These are phyloP conservation scores for Marisa cornuarietis DNA, from an alignment of 1,140 invertebrate genomes.

Conservation along the genomic window DNA sequence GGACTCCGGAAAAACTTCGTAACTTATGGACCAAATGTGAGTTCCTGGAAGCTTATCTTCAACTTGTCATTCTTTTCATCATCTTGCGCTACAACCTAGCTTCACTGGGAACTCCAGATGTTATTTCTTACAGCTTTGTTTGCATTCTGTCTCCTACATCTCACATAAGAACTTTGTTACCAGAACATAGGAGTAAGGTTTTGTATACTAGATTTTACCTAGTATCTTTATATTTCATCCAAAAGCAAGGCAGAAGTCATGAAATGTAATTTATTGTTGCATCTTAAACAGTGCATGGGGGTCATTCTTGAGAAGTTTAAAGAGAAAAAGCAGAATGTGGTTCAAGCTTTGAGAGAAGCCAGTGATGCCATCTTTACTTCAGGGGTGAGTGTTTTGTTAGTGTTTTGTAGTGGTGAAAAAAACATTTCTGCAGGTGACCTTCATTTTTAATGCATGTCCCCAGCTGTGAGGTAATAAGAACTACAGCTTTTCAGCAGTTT, in stretches of 20 bases:
- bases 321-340: conserved; percentile 95
- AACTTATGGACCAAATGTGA: conserved; percentile 75
- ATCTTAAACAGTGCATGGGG: conserved; percentile 73
- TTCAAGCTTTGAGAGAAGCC: conserved; percentile 85
- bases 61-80: no score
- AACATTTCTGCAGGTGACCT: neutral
- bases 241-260: no score
- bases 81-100: no score
- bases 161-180: no score
- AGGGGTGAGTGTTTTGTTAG: conserved; percentile 71
- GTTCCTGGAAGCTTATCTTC: conserved; percentile 11
- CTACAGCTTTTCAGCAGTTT: no score
- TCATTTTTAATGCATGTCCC: neutral
- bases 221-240: no score
- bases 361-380: conserved; percentile 88
- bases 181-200: no score
- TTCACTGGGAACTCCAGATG: no score
- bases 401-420: conserved; percentile 38
- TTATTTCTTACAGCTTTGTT: no score
- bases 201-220: no score
- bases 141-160: no score
- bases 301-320: conserved; percentile 94
- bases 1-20: conserved; percentile 90
- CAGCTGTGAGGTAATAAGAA: neutral
- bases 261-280: no score